Evolutionary conservation across 2,797 vertebrate genomes (phyloP).

Genomic region (Eleutherodactylus coqui): DNA sequence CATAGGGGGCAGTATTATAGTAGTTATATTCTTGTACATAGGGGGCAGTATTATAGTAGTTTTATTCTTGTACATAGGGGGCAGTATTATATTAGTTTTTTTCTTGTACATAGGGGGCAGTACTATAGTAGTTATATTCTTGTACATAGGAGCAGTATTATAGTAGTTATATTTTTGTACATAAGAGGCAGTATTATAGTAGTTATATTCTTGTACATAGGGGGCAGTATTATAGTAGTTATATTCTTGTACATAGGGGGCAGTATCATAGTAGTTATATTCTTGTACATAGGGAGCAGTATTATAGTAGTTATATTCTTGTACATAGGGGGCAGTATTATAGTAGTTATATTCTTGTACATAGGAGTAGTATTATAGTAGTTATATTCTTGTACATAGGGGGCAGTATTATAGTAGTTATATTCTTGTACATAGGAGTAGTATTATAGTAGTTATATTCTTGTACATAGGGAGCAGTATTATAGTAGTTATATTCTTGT

Average conservation of each 20-base stretch:
- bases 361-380: conserved; percentile 5
- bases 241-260: not conserved
- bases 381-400: not conserved
- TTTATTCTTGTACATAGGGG: not conserved
- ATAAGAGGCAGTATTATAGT: not conserved
- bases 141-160: conserved; percentile 2
- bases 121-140: conserved; percentile 14
- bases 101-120: not conserved
- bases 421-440: not conserved
- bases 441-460: not conserved
- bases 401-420: conserved; percentile 1
- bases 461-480: too few species aligned
- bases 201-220: conserved; percentile 10
- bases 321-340: not conserved
- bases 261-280: conserved; percentile 11
- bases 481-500: not conserved
- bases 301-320: conserved; percentile 7
- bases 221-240: too few species aligned
- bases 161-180: conserved; percentile 13
- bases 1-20: conserved; percentile 12
- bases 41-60: conserved; percentile 1
- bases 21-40: conserved; percentile 25
- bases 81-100: conserved; percentile 7
- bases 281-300: not conserved
- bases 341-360: not conserved